phyloP scores from a whole-genome alignment of 2,888 invertebrate species.

The Agrenia bidenticulata region DNA sequence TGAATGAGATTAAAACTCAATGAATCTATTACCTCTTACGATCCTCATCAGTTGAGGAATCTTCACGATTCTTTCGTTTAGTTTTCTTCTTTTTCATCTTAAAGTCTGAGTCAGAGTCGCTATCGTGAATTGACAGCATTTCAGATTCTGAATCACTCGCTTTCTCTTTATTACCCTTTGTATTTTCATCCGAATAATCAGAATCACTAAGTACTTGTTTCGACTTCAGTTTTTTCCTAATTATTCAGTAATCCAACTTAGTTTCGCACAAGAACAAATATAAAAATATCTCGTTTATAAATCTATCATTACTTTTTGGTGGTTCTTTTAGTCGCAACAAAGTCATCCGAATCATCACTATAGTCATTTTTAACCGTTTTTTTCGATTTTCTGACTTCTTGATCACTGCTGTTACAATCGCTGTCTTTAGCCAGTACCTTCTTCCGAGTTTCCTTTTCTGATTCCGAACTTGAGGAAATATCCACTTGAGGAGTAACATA shows the following conservation, averaged over 20 bases:
- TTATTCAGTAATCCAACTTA: too few species aligned
- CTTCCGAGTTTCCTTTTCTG: not conserved
- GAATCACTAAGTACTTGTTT: not conserved
- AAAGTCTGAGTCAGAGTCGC: slow-evolving; percentile 1
- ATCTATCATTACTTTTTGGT: not conserved
- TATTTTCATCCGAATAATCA: too few species aligned
- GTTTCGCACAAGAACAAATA: too few species aligned
- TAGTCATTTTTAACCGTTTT: not conserved
- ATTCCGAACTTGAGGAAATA: not conserved
- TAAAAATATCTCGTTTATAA: too few species aligned
- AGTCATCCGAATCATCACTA: not conserved
- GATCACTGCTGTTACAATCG: not conserved
- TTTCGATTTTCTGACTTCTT: not conserved
- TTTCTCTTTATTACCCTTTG: too few species aligned
- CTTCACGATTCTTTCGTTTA: not conserved
- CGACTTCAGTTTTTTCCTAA: not conserved
- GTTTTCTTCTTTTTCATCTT: not conserved
- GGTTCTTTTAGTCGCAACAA: not conserved
- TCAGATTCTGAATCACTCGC: too few species aligned
- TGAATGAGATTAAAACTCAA: not conserved
- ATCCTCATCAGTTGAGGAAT: not conserved
- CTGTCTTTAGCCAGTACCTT: slow-evolving; percentile 1
- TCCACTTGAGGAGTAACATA: not conserved
- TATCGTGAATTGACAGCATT: not conserved
- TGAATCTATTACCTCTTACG: not conserved